phyloP scores from a whole-genome alignment of 92 coral and sea anemone species.

The Porites cylindrica region DNA sequence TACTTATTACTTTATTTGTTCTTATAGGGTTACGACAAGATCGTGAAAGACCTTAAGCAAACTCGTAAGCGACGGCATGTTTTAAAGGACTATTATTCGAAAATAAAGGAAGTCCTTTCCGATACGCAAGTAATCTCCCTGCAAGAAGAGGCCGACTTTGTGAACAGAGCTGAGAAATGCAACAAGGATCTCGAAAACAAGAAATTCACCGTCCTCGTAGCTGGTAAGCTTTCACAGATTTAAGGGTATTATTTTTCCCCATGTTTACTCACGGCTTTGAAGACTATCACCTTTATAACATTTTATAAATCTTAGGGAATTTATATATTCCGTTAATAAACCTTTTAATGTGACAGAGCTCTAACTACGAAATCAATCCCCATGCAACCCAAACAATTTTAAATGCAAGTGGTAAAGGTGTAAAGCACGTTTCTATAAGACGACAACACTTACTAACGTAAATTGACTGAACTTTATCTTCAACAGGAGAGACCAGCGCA shows the following conservation, averaged over 20 bases:
- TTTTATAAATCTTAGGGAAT: too few species aligned
- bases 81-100: not conserved
- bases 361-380: too few species aligned
- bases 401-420: too few species aligned
- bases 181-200: not conserved
- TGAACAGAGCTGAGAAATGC: not conserved
- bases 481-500: conserved; percentile 23
- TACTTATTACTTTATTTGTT: not conserved
- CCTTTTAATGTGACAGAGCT: too few species aligned
- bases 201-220: not conserved
- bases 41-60: not conserved
- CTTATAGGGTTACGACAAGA: conserved; percentile 1
- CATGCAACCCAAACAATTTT: too few species aligned
- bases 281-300: too few species aligned
- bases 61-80: not conserved
- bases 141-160: not conserved
- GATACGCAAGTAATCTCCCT: not conserved
- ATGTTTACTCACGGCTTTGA: too few species aligned
- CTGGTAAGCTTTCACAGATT: conserved; percentile 1
- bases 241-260: too few species aligned
- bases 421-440: too few species aligned
- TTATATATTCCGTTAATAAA: too few species aligned
- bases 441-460: not conserved
- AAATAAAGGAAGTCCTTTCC: not conserved
- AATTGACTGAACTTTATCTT: not conserved